Evolutionary conservation across 2,797 vertebrate genomes (phyloP).

Genomic region (Enteromius trimaculatus): DNA sequence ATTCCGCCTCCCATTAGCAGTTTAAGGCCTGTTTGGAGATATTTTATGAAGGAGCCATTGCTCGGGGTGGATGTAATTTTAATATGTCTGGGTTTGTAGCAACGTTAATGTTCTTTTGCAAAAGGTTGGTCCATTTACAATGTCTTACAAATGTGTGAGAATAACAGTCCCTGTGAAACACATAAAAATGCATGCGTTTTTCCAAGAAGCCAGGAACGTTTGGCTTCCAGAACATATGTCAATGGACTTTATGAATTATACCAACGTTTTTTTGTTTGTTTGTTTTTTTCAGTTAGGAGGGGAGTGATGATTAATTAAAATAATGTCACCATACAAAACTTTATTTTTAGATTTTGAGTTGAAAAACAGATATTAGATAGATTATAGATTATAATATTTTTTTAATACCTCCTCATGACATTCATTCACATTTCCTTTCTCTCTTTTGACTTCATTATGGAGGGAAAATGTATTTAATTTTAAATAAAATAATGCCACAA

Average conservation of each 20-base stretch:
- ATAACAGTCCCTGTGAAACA: background rate
- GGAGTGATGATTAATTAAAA: background rate
- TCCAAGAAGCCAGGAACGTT: background rate
- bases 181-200: background rate
- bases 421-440: background rate
- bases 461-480: background rate
- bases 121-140: conserved; percentile 26
- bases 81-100: conserved; percentile 30
- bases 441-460: background rate
- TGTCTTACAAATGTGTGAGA: conserved; percentile 2
- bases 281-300: background rate
- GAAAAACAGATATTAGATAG: background rate
- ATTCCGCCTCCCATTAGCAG: conserved; percentile 6
- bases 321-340: background rate
- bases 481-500: background rate
- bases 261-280: background rate
- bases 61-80: conserved; percentile 24
- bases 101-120: conserved; percentile 21
- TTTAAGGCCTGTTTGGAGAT: conserved; percentile 26
- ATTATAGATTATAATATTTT: background rate
- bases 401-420: background rate
- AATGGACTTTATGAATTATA: background rate
- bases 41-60: conserved; percentile 32
- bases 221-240: background rate
- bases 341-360: background rate